A percentile compares a stretch with the other conserved stretches of the same genome.
Evolutionary conservation across 2,113 vertebrate species (phyloP).

Genomic region (Tursiops truncatus): DNA sequence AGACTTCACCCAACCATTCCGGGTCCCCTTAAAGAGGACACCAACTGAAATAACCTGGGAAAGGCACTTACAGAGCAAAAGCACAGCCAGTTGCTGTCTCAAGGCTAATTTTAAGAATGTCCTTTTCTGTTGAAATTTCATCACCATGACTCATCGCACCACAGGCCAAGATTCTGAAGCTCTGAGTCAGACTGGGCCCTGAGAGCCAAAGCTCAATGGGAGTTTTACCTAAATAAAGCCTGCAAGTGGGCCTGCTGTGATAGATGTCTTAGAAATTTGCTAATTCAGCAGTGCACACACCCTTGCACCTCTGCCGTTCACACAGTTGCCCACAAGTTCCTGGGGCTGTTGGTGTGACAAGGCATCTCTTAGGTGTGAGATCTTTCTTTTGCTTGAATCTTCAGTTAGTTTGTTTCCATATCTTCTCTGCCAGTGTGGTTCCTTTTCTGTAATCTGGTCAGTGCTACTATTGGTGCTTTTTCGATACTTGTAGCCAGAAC

Average conservation of each 20-base stretch:
- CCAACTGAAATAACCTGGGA: constrained; percentile 53
- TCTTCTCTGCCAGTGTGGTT: neutral
- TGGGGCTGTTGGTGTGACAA: neutral
- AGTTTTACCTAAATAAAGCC: constrained; percentile 77
- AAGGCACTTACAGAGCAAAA: constrained; percentile 30
- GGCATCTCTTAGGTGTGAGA: neutral
- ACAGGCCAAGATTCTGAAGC: constrained; percentile 74
- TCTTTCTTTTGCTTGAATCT: neutral
- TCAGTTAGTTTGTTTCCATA: neutral
- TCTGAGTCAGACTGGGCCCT: constrained; percentile 69
- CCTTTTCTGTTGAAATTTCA: constrained; percentile 72
- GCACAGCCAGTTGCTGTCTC: constrained; percentile 57
- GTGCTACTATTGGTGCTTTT: neutral
- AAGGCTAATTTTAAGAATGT: constrained; percentile 76
- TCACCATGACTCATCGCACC: constrained; percentile 71
- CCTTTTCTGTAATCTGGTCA: neutral
- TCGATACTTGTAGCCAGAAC: neutral
- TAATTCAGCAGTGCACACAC: constrained; percentile 32
- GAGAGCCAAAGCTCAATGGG: constrained; percentile 46
- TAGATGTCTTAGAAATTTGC: constrained; percentile 28
- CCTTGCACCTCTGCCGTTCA: neutral
- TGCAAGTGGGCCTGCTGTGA: constrained; percentile 17
- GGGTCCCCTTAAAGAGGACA: neutral
- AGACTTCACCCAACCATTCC: neutral
- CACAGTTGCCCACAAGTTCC: neutral